Conservation (phyloP, 1,140 invertebrate genomes). For the Zaprionus vittiger region DNA sequence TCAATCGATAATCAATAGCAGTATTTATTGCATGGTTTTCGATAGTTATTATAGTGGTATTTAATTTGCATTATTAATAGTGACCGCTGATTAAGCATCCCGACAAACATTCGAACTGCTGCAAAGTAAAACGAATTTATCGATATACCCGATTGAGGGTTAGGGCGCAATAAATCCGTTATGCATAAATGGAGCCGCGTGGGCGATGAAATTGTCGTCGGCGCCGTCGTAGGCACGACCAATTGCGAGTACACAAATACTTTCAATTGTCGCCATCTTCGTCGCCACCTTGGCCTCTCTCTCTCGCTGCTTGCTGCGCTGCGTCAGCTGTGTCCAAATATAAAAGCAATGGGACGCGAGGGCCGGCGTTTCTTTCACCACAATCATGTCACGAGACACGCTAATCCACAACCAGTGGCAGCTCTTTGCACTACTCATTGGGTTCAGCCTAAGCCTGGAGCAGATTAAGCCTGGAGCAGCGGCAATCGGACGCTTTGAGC, state of each 20-base stretch:
- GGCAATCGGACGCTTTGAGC: constrained; percentile 29
- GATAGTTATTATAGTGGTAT: neutral
- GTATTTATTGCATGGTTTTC: neutral
- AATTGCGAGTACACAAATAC: constrained; percentile 44
- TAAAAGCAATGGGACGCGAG: constrained; percentile 57
- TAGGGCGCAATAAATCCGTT: constrained; percentile 39
- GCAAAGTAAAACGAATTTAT: neutral
- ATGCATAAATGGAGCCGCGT: constrained; percentile 35
- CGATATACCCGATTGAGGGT: neutral
- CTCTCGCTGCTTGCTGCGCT: neutral
- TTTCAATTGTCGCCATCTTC: constrained; percentile 62
- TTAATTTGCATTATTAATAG: neutral
- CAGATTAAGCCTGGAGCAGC: neutral
- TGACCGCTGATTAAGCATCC: neutral
- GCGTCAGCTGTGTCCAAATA: constrained; percentile 36
- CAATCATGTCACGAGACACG: constrained; percentile 58
- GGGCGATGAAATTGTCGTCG: constrained; percentile 35
- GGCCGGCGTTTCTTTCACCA: constrained; percentile 63
- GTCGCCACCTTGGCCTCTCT: neutral
- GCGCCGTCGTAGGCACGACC: constrained; percentile 15
- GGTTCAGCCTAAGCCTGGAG: neutral
- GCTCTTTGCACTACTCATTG: constrained; percentile 21
- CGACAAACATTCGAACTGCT: neutral
- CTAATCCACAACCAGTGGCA: constrained; percentile 21
- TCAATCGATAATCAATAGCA: neutral